Percentiles rank a stretch among this genome's conserved stretches.
Conservation (phyloP, 2,797 vertebrate genomes). For the Chrosomus eos region DNA sequence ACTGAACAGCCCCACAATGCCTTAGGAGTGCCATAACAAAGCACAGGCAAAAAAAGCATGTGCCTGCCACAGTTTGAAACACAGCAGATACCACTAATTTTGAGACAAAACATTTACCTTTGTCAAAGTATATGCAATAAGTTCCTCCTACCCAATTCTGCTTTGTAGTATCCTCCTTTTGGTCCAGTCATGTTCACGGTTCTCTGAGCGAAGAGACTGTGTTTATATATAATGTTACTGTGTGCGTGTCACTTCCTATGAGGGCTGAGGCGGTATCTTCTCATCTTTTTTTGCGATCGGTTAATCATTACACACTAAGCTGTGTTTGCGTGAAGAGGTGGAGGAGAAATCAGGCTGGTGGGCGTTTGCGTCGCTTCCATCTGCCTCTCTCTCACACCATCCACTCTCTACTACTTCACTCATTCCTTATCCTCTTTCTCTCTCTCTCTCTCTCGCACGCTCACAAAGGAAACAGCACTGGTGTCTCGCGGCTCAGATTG, state of each 20-base stretch:
- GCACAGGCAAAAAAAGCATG: slow-evolving; percentile 14
- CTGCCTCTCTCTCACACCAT: slow-evolving; percentile 53
- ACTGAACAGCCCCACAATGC: not conserved
- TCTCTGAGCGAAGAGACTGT: slow-evolving; percentile 4
- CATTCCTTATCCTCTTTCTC: not conserved
- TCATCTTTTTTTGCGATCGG: slow-evolving; percentile 6
- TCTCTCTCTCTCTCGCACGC: not conserved
- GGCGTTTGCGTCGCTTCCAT: slow-evolving; percentile 62
- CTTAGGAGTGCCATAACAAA: not conserved
- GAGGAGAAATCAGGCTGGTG: slow-evolving; percentile 61
- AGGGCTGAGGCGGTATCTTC: slow-evolving; percentile 17
- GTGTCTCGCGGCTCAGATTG: slow-evolving; percentile 37
- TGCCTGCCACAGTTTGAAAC: slow-evolving; percentile 3
- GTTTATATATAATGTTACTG: slow-evolving; percentile 31
- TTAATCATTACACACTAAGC: slow-evolving; percentile 67
- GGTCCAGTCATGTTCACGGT: slow-evolving; percentile 29
- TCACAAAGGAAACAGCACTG: slow-evolving; percentile 29
- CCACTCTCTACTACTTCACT: not conserved
- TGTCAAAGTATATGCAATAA: slow-evolving; percentile 5
- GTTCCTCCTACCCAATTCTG: slow-evolving; percentile 39
- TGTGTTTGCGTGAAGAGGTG: slow-evolving; percentile 56
- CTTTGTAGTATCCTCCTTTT: slow-evolving; percentile 42
- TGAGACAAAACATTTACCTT: not conserved
- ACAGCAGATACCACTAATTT: not conserved
- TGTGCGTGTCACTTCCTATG: slow-evolving; percentile 38